A percentile compares a stretch with the other conserved stretches of the same genome.
Evolutionary conservation across 2,797 vertebrate genomes (phyloP).

Genomic region (Sebastes iracundus): DNA sequence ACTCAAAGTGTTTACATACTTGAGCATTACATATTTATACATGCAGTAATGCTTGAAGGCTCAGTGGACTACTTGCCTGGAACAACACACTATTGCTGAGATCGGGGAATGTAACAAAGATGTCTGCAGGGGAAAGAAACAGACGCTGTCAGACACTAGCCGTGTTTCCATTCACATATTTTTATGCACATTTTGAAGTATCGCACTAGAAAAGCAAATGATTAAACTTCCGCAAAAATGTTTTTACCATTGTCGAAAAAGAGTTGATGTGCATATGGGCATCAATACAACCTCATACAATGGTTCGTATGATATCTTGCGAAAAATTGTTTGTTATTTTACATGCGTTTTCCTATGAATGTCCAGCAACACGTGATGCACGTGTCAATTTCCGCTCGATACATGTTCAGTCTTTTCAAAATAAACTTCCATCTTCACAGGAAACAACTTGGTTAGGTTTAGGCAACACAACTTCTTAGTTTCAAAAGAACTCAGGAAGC

Average conservation of each 20-base stretch:
- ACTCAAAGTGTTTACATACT: slow-evolving; percentile 73
- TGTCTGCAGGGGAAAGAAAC: neutral
- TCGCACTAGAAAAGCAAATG: rapidly evolving
- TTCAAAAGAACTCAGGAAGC: no score
- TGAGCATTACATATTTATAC: slow-evolving; percentile 58
- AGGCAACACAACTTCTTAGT: no score
- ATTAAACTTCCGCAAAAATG: no score
- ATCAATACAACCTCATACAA: no score
- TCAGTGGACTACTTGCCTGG: slow-evolving; percentile 13
- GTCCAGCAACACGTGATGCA: no score
- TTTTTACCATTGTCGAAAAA: no score
- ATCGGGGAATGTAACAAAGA: neutral
- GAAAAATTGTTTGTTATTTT: no score
- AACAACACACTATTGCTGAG: neutral
- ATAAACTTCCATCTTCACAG: no score
- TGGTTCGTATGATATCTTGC: no score
- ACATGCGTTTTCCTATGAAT: rapidly evolving
- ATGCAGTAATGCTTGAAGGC: slow-evolving; percentile 42
- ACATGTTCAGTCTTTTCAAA: no score
- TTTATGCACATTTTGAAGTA: neutral
- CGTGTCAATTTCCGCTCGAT: no score
- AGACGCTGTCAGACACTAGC: neutral
- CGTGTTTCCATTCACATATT: neutral
- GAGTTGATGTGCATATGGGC: neutral
- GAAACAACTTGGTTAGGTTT: no score